These are phyloP conservation scores for Antechinus flavipes DNA, from an alignment of 2,113 vertebrate genomes.

Conservation along the genomic window DNA sequence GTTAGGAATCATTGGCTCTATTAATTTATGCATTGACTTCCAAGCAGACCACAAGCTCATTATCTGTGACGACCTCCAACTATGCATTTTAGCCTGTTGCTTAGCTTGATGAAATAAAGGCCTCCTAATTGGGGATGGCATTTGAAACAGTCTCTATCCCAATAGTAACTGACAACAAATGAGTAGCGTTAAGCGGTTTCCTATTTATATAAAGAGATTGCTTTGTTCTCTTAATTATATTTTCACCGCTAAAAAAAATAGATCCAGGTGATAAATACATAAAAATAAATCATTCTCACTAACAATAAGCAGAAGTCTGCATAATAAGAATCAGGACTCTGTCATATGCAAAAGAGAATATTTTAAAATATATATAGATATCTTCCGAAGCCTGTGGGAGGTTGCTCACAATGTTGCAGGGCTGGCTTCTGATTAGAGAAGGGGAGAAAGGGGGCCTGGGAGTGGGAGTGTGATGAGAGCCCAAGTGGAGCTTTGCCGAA, in stretches of 20 bases:
- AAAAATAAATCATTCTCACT: constrained; percentile 1
- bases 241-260: not conserved
- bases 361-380: not conserved
- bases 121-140: not conserved
- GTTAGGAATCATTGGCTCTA: not conserved
- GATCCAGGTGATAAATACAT: not conserved
- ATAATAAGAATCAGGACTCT: not conserved
- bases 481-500: not conserved
- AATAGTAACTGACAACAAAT: not conserved
- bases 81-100: not conserved
- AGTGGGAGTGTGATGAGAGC: not conserved
- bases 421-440: not conserved
- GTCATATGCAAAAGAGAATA: not conserved
- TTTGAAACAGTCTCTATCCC: not conserved
- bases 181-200: not conserved
- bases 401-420: not conserved
- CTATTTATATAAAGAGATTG: not conserved
- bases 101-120: not conserved
- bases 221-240: not conserved
- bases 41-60: not conserved
- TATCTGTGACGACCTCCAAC: constrained; percentile 1
- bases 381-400: not conserved
- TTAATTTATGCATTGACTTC: not conserved
- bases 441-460: not conserved
- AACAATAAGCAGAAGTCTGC: not conserved